Percentiles rank a stretch among this genome's conserved stretches.
Conservation (phyloP, 2,888 invertebrate genomes). For the Arrhopalites spinosus region DNA sequence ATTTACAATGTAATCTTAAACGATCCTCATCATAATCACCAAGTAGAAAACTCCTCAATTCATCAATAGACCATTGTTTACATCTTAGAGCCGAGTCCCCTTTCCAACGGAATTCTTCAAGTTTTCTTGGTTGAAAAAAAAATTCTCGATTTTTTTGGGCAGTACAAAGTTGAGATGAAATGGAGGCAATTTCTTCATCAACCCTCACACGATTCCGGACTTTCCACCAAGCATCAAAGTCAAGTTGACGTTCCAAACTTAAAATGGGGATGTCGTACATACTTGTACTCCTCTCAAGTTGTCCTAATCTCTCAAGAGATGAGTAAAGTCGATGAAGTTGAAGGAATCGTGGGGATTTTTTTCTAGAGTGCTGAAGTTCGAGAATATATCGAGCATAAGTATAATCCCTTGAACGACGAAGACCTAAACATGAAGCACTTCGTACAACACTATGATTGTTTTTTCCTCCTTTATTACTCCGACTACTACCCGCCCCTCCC, state of each 20-base stretch:
- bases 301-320: constrained; percentile 81
- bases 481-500: no score
- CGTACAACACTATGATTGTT: constrained; percentile 30
- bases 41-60: constrained; percentile 62
- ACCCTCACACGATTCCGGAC: constrained; percentile 78
- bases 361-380: constrained; percentile 68
- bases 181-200: constrained; percentile 76
- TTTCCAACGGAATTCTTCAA: constrained; percentile 77
- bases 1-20: constrained; percentile 12
- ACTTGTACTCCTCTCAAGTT: constrained; percentile 71
- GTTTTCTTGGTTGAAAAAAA: constrained; percentile 76
- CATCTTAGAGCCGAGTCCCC: constrained; percentile 77
- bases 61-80: constrained; percentile 86
- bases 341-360: constrained; percentile 77
- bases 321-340: constrained; percentile 84
- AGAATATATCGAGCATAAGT: constrained; percentile 63
- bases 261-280: constrained; percentile 63
- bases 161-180: constrained; percentile 75
- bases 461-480: neutral
- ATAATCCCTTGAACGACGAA: constrained; percentile 51
- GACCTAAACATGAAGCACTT: constrained; percentile 50
- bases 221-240: constrained; percentile 85
- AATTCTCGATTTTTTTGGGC: constrained; percentile 84
- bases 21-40: constrained; percentile 25
- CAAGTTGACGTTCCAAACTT: constrained; percentile 79